Evolutionary conservation across 2,888 invertebrate genomes (phyloP).

Genomic region (Epiblema foenella): DNA sequence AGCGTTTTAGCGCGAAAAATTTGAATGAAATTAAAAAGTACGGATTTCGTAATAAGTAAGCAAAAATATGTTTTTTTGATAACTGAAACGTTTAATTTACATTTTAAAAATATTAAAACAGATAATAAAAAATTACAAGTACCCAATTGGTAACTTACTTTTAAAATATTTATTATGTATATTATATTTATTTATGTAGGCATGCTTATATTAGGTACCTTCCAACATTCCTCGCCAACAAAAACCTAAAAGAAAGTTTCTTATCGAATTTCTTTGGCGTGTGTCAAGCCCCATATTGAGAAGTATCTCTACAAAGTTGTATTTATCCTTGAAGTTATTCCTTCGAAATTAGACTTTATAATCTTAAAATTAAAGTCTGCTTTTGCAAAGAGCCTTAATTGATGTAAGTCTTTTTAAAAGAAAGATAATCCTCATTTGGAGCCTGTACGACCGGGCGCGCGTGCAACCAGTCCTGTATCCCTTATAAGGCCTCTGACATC

Average conservation of each 20-base stretch:
- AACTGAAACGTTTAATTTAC: no score
- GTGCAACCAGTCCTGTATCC: slow-evolving; percentile 25
- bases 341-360: not conserved
- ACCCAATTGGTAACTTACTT: no score
- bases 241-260: slow-evolving; percentile 30
- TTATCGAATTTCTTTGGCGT: slow-evolving; percentile 33
- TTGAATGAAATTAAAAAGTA: no score
- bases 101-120: no score
- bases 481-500: slow-evolving; percentile 22
- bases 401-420: not conserved
- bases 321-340: not conserved
- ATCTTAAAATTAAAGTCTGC: not conserved
- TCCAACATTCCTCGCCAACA: slow-evolving; percentile 20
- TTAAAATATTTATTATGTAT: not conserved
- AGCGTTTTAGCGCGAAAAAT: no score
- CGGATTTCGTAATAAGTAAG: no score
- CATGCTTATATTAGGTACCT: not conserved
- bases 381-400: not conserved
- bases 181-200: not conserved
- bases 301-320: slow-evolving; percentile 11
- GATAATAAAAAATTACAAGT: no score
- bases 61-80: no score
- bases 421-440: slow-evolving; percentile 9
- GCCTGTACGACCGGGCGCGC: slow-evolving; percentile 21
- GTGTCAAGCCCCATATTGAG: slow-evolving; percentile 17